Conservation (phyloP, 2,113 vertebrate genomes). For the Pollimyrus isidori region DNA sequence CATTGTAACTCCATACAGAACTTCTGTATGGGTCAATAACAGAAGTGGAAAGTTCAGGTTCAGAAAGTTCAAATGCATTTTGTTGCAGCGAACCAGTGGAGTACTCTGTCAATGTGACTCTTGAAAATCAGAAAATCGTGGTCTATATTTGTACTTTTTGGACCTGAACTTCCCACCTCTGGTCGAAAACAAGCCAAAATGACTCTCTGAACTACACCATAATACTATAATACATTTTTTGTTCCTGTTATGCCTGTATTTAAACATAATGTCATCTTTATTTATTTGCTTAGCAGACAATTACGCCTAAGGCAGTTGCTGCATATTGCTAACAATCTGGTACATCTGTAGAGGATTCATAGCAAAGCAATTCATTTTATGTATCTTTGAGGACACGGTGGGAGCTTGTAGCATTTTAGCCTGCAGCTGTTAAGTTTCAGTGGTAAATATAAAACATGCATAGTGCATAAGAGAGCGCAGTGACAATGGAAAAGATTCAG, state of each 20-base stretch:
- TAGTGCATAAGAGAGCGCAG: background rate
- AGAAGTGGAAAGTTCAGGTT: no score
- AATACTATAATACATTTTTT: background rate
- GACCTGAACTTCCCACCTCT: no score
- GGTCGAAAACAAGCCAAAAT: background rate
- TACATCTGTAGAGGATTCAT: background rate
- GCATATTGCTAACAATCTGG: slow-evolving; percentile 1
- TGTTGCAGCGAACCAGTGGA: no score
- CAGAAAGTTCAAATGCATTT: no score
- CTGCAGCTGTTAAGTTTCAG: background rate
- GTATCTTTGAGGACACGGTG: background rate
- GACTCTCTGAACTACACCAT: background rate
- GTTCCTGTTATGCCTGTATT: background rate
- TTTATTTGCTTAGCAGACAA: background rate
- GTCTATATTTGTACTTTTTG: no score
- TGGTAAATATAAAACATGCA: background rate
- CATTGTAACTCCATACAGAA: background rate
- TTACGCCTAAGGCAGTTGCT: background rate
- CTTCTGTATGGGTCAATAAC: background rate
- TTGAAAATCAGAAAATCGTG: no score
- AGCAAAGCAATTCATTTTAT: background rate
- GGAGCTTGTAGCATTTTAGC: background rate
- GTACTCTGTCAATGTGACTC: no score
- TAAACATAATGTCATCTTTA: background rate
- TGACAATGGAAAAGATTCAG: background rate